phyloP scores from a whole-genome alignment of 1,140 invertebrate species.

The Tetramorium simillimum region DNA sequence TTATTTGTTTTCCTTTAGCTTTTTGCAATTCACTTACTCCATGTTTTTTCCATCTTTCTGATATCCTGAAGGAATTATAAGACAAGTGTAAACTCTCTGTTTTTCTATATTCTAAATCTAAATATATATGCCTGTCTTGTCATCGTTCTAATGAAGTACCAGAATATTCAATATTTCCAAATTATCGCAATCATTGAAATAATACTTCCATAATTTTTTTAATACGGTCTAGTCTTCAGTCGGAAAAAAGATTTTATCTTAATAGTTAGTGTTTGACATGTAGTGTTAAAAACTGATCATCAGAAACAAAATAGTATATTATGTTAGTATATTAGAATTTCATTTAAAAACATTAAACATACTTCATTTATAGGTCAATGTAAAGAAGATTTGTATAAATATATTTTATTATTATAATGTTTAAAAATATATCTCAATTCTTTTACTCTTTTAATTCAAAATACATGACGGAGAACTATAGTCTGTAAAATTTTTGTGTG shows the following conservation, averaged over 20 bases:
- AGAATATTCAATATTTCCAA: background rate
- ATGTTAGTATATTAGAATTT: background rate
- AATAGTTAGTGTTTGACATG: background rate
- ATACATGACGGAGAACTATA: background rate
- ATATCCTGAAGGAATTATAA: background rate
- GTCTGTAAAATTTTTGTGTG: background rate
- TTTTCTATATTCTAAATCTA: background rate
- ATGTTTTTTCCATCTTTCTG: background rate
- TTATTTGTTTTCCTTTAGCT: background rate
- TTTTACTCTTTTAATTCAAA: background rate
- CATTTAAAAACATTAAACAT: background rate
- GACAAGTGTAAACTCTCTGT: background rate
- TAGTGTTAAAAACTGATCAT: background rate
- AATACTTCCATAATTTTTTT: background rate
- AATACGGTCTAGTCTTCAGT: background rate
- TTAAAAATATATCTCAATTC: slow-evolving; percentile 6
- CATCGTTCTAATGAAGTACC: background rate
- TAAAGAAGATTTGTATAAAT: slow-evolving; percentile 5
- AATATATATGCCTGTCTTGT: background rate
- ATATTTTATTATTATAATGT: slow-evolving; percentile 26
- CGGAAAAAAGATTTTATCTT: background rate
- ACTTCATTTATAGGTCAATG: background rate
- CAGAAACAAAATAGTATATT: background rate
- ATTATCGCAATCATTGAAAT: background rate
- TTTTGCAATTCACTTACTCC: background rate